These are phyloP conservation scores for Peromyscus attwateri DNA, from an alignment of 2,797 vertebrate genomes.

Conservation along the genomic window DNA sequence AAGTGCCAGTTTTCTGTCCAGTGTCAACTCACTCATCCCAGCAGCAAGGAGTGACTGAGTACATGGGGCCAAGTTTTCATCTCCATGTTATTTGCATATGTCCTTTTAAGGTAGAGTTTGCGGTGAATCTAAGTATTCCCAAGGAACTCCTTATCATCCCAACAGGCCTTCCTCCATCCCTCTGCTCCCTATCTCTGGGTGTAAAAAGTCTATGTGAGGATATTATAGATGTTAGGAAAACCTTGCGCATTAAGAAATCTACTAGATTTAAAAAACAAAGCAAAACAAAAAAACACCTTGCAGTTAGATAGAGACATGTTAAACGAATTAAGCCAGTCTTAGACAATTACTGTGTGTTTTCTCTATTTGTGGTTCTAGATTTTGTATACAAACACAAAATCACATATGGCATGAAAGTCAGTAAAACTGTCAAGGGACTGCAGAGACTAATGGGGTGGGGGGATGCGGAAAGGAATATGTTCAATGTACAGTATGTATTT, in stretches of 20 bases:
- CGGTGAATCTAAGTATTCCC: not conserved
- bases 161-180: not conserved
- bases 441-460: not conserved
- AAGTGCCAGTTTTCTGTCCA: slow-evolving; percentile 60
- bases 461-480: not conserved
- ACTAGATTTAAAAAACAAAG: not conserved
- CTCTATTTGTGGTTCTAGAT: not conserved
- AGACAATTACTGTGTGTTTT: not conserved
- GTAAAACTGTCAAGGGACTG: not conserved
- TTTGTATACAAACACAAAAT: not conserved
- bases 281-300: not conserved
- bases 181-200: no score
- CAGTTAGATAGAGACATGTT: not conserved
- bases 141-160: not conserved
- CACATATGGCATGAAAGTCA: not conserved
- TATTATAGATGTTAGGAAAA: not conserved
- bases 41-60: slow-evolving; percentile 13
- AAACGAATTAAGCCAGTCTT: not conserved
- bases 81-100: not conserved
- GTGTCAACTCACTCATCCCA: slow-evolving; percentile 29
- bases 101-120: not conserved
- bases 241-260: not conserved
- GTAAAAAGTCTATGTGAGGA: not conserved
- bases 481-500: not conserved
- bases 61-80: not conserved